A percentile compares a stretch with the other conserved stretches of the same genome.
Evolutionary conservation across 1,140 invertebrate species (phyloP).

Genomic region (Sitobion miscanthi): DNA sequence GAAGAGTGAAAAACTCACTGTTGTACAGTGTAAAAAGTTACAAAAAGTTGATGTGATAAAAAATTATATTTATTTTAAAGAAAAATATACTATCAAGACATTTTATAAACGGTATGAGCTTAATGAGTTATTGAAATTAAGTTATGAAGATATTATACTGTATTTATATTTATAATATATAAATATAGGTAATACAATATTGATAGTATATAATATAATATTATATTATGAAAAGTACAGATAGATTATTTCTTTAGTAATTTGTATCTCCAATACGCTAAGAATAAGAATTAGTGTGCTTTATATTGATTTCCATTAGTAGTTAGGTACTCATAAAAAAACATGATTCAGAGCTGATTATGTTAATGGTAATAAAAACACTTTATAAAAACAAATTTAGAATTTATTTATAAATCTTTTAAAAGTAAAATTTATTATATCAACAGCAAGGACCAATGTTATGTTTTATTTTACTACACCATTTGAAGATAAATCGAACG

Average conservation of each 20-base stretch:
- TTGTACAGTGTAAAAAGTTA: too few relatives aligned
- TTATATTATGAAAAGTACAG: background rate
- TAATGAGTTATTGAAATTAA: background rate
- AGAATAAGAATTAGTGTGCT: background rate
- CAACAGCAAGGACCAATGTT: background rate
- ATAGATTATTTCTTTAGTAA: background rate
- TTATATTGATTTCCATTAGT: background rate
- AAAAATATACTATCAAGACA: background rate
- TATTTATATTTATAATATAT: background rate
- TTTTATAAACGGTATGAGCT: background rate
- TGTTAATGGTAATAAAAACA: background rate
- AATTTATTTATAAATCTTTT: background rate
- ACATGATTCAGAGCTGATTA: background rate
- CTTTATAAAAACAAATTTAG: background rate
- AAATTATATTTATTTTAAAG: too few relatives aligned
- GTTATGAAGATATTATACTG: background rate
- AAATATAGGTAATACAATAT: too few relatives aligned
- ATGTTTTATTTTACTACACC: background rate
- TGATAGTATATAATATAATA: background rate
- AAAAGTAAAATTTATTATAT: background rate
- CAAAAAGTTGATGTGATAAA: too few relatives aligned
- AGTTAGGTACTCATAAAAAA: background rate
- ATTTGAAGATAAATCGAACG: background rate
- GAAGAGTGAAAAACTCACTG: too few relatives aligned
- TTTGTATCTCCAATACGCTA: background rate